A percentile compares a stretch with the other conserved stretches of the same genome.
Evolutionary conservation across 1,140 invertebrate genomes (phyloP).

Genomic region (Brachionus calyciflorus): DNA sequence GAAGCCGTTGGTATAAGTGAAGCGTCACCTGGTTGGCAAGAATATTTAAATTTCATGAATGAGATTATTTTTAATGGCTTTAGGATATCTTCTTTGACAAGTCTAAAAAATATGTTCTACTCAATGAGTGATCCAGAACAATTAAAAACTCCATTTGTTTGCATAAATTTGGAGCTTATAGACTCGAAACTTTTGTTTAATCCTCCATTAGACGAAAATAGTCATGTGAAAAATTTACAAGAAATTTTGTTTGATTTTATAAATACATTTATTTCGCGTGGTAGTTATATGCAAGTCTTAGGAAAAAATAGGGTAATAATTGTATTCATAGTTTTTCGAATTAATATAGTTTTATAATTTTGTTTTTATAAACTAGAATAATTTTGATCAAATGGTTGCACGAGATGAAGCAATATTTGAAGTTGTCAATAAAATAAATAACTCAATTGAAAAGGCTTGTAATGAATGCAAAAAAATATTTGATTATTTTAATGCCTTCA

Average conservation of each 20-base stretch:
- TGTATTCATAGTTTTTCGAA: neutral
- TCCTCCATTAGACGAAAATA: conserved; percentile 31
- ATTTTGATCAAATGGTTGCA: conserved; percentile 57
- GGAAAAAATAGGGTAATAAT: conserved; percentile 40
- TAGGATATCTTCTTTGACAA: conserved; percentile 56
- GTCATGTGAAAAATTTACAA: conserved; percentile 45
- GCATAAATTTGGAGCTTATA: conserved; percentile 25
- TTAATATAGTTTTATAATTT: neutral
- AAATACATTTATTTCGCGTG: conserved; percentile 42
- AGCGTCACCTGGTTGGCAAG: conserved; percentile 71
- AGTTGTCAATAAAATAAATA: conserved; percentile 54
- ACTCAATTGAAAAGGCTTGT: conserved; percentile 55
- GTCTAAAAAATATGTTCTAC: conserved; percentile 57
- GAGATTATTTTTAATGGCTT: conserved; percentile 75
- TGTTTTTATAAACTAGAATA: conserved; percentile 55
- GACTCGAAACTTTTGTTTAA: neutral
- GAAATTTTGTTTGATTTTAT: conserved; percentile 45
- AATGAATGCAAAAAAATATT: conserved; percentile 57
- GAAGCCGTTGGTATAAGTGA: conserved; percentile 60
- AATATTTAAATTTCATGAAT: conserved; percentile 81
- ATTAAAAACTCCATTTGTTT: conserved; percentile 39
- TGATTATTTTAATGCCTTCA: conserved; percentile 55
- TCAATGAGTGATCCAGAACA: conserved; percentile 49
- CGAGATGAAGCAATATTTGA: conserved; percentile 56
- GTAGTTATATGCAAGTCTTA: conserved; percentile 22